A percentile compares a stretch with the other conserved stretches of the same genome.
These are phyloP conservation scores for Eupithecia inturbata DNA, from an alignment of 2,888 invertebrate species.

Conservation along the genomic window DNA sequence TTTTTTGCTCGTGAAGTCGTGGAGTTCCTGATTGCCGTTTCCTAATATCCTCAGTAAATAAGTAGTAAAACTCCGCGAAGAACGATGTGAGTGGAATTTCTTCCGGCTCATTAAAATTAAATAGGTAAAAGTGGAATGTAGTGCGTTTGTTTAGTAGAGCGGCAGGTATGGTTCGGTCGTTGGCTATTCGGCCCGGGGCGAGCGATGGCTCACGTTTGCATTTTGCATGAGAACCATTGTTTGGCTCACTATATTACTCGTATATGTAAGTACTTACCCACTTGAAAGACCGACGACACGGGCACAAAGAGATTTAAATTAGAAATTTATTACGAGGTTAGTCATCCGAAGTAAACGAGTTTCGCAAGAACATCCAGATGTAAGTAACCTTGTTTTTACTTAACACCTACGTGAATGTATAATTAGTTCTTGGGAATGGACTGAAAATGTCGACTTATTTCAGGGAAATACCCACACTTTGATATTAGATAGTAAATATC, in stretches of 20 bases:
- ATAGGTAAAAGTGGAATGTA: conserved; percentile 54
- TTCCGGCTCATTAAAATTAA: conserved; percentile 54
- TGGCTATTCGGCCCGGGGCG: conserved; percentile 52
- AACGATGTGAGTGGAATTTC: conserved; percentile 30
- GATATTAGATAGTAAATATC: not conserved
- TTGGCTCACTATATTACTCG: conserved; percentile 49
- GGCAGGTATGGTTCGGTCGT: conserved; percentile 56
- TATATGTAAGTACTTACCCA: conserved; percentile 28
- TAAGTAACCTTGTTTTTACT: conserved; percentile 18
- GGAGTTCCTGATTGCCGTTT: conserved; percentile 50
- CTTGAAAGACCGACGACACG: conserved; percentile 29
- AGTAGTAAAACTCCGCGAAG: conserved; percentile 57
- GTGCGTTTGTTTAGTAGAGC: conserved; percentile 59
- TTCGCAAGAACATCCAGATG: conserved; percentile 22
- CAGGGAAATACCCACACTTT: not conserved
- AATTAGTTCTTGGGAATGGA: conserved; percentile 15
- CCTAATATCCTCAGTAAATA: conserved; percentile 51
- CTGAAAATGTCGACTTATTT: conserved; percentile 16
- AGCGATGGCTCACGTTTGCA: conserved; percentile 62
- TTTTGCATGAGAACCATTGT: conserved; percentile 74
- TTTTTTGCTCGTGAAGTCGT: conserved; percentile 59
- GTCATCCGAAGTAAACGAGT: conserved; percentile 32
- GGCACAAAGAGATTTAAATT: conserved; percentile 42
- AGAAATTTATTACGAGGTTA: conserved; percentile 39
- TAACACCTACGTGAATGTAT: conserved; percentile 22